These are phyloP conservation scores for Dioctria rufipes DNA, from an alignment of 2,888 invertebrate genomes.

Conservation along the genomic window DNA sequence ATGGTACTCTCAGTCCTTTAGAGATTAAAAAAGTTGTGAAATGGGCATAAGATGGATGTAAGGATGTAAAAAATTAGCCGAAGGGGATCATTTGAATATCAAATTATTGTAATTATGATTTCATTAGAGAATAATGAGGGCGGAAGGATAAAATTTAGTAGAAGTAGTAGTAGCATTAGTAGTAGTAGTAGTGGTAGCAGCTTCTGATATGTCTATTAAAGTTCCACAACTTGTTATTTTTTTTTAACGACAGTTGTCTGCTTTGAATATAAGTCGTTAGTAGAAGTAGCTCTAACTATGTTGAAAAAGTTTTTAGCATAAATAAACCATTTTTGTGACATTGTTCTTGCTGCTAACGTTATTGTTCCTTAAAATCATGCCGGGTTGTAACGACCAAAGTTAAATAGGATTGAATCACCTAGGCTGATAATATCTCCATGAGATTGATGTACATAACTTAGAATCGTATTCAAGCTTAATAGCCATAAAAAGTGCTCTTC, in stretches of 20 bases:
- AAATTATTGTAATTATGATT: conserved; percentile 58
- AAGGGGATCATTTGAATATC: conserved; percentile 58
- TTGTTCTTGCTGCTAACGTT: neutral
- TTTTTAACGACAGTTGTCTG: conserved; percentile 24
- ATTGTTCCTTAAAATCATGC: neutral
- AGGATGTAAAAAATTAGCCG: conserved; percentile 53
- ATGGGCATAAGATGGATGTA: conserved; percentile 47
- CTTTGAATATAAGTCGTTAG: conserved; percentile 8
- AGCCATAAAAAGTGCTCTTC: conserved; percentile 4
- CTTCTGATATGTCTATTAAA: conserved; percentile 18
- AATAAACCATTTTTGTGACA: neutral
- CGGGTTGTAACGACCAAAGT: conserved; percentile 27
- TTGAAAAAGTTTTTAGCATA: neutral
- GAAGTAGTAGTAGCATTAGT: neutral
- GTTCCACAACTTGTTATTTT: conserved; percentile 18
- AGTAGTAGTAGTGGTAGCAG: conserved; percentile 1
- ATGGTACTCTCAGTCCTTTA: neutral
- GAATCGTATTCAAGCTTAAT: conserved; percentile 27
- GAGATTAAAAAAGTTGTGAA: neutral
- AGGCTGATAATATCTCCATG: conserved; percentile 16
- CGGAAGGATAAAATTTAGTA: conserved; percentile 3
- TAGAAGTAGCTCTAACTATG: neutral
- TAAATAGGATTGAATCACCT: conserved; percentile 37
- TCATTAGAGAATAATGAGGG: conserved; percentile 54
- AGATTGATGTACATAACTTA: neutral